phyloP scores from a whole-genome alignment of 2,113 vertebrate species.

The Gavia stellata region DNA sequence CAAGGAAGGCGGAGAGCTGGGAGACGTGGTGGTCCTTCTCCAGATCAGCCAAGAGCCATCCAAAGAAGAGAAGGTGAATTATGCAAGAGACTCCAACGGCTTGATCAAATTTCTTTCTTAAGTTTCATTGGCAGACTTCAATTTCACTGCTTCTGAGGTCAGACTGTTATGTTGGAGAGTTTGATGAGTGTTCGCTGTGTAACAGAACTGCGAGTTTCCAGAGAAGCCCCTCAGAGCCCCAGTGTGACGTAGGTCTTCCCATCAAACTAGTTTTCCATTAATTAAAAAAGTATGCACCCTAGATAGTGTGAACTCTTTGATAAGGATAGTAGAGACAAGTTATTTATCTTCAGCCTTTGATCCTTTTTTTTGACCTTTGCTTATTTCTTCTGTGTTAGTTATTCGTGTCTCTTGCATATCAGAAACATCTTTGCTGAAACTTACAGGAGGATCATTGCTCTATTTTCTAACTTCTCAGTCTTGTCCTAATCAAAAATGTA shows the following conservation, averaged over 20 bases:
- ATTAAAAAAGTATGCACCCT: conserved; percentile 19
- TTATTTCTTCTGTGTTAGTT: not conserved
- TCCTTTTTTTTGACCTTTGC: not conserved
- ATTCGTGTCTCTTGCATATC: not conserved
- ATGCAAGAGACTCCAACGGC: conserved; percentile 46
- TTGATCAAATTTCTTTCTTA: conserved; percentile 21
- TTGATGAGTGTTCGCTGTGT: fast-evolving
- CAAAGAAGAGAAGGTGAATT: conserved; percentile 52
- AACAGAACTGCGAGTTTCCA: not conserved
- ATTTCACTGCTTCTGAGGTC: not conserved
- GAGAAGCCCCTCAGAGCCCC: conserved; percentile 26
- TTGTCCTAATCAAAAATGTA: conserved; percentile 46
- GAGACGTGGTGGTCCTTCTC: not conserved
- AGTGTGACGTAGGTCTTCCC: not conserved
- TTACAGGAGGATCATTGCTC: not conserved
- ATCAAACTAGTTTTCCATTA: conserved; percentile 4
- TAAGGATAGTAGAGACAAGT: not conserved
- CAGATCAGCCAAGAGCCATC: not conserved
- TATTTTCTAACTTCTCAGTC: conserved; percentile 29
- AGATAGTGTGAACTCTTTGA: not conserved
- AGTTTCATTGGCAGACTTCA: conserved; percentile 61
- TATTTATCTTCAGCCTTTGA: not conserved
- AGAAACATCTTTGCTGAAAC: not conserved
- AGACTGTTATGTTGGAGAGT: not conserved
- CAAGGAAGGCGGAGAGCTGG: not conserved